Evolutionary conservation across 2,888 invertebrate genomes (phyloP).

Genomic region (Aethes cnicana): DNA sequence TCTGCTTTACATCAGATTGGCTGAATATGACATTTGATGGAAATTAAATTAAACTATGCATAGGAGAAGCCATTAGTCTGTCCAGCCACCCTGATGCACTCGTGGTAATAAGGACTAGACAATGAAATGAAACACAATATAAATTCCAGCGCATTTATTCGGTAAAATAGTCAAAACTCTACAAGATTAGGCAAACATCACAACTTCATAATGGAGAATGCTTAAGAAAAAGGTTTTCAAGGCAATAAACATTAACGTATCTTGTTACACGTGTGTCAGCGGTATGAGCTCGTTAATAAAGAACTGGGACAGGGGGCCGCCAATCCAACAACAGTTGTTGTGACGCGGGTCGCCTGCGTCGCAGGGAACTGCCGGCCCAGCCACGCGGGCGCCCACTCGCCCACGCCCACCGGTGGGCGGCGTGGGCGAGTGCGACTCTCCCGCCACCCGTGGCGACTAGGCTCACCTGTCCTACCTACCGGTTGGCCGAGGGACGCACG

Average conservation of each 20-base stretch:
- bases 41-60: too few species aligned
- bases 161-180: slow-evolving; percentile 81
- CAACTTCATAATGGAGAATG: slow-evolving; percentile 77
- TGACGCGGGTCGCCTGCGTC: slow-evolving; percentile 72
- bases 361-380: slow-evolving; percentile 85
- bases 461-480: slow-evolving; percentile 36
- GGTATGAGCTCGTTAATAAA: slow-evolving; percentile 36
- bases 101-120: too few species aligned
- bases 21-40: too few species aligned
- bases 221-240: slow-evolving; percentile 71
- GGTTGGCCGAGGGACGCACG: slow-evolving; percentile 43
- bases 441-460: slow-evolving; percentile 6
- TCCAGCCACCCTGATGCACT: too few species aligned
- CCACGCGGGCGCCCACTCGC: slow-evolving; percentile 45
- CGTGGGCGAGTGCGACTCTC: slow-evolving; percentile 9
- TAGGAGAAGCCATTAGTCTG: too few species aligned
- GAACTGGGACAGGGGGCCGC: slow-evolving; percentile 77
- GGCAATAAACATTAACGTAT: slow-evolving; percentile 69
- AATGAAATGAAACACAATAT: slow-evolving; percentile 54
- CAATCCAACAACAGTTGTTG: slow-evolving; percentile 82
- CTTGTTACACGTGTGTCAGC: slow-evolving; percentile 65
- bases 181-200: slow-evolving; percentile 82
- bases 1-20: too few species aligned
- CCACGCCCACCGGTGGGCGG: slow-evolving; percentile 28
- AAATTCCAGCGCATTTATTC: slow-evolving; percentile 78